Evolutionary conservation across 2,113 vertebrate species (phyloP).

Genomic region (Phocoena phocoena): DNA sequence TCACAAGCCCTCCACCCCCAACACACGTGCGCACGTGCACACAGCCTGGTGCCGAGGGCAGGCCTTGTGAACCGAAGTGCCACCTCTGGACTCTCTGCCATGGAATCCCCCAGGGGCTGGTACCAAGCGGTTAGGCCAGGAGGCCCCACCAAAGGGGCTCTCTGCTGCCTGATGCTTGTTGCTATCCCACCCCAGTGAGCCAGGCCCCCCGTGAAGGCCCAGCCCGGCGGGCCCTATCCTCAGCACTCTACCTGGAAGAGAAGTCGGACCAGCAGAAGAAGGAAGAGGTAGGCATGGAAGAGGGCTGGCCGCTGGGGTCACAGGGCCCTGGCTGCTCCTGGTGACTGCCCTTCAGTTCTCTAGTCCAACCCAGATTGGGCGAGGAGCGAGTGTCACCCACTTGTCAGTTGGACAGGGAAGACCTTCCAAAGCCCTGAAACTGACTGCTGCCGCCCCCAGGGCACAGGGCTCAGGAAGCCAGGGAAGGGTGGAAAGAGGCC

Average conservation of each 20-base stretch:
- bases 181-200: conserved; percentile 86
- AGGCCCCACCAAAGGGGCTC: neutral
- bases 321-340: neutral
- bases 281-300: conserved; percentile 89
- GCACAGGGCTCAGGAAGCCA: neutral
- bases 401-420: neutral
- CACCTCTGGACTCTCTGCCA: neutral
- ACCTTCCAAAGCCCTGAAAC: neutral
- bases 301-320: fast-evolving
- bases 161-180: neutral
- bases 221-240: conserved; percentile 88
- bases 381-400: neutral
- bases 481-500: neutral
- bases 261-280: conserved; percentile 98
- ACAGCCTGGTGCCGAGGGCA: neutral
- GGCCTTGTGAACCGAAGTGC: neutral
- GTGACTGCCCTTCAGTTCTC: neutral
- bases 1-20: neutral
- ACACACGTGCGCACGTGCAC: fast-evolving
- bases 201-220: conserved; percentile 92
- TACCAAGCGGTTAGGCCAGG: neutral
- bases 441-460: neutral
- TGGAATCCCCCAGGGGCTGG: neutral
- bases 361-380: neutral
- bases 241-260: conserved; percentile 92